Evolutionary conservation across 2,797 vertebrate species (phyloP), one percentile per base, ranked within the genome.

Genomic region (Chelon labrosus): DNA sequence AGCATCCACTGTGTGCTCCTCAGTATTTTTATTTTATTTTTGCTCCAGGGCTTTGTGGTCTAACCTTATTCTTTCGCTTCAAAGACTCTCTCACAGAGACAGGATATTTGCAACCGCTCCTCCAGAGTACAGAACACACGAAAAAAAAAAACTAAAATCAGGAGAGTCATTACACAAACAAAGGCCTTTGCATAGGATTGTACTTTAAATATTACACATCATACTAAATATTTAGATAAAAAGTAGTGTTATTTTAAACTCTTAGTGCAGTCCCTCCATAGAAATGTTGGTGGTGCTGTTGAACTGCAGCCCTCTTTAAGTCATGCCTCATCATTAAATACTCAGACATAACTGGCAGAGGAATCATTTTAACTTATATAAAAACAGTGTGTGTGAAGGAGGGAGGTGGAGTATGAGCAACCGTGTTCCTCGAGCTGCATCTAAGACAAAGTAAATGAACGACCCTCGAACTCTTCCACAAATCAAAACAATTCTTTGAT

Each of bases 281-380:
- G 75, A 73, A 46, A 55, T 81, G 86, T 62, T 89, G 91, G 91
- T 88, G 92, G 91, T 86, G 92, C 91, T 93, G 83, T 94, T 92
- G 92, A 91, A 70, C 90, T 81, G 65, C 79, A 75, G 5, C 78
- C 74, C 20, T 70, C 59, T 27, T 68, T 13, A 19, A 65, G 31
- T 73, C 59, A 31, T 38, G 27, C 19, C 10, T 51, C n/a, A 38
- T 57, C 42, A 72, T 31, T 27, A 82, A 69, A 70, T 12, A 19
- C 50, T 70, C 58, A 38, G 16, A 56, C 22, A 44, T 54, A 49
- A 22, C 38, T 58, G 70, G 19, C 56, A 73, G 44, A 73, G 13
- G 61, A 64, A 9, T 14, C 53, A 31, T 71, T 76, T 72, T 10
- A 58, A 70, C 46, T 60, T 62, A 39, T 31, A 20, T 37, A 39